A percentile compares a stretch with the other conserved stretches of the same genome.
Evolutionary conservation across 1,140 invertebrate species (phyloP).

Genomic region (Anastatus disparis): DNA sequence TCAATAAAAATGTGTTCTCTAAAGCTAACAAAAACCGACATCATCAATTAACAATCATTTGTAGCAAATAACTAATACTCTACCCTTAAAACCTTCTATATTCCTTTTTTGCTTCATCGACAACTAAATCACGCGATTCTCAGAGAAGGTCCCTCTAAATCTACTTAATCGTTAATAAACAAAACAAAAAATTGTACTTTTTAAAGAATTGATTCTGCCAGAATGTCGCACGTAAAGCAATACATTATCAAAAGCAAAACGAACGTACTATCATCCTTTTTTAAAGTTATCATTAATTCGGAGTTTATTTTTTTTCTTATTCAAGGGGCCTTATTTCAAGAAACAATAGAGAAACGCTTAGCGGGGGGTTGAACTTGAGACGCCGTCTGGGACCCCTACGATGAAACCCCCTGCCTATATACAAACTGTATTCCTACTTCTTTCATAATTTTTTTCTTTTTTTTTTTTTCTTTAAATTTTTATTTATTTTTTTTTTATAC

Average conservation of each 20-base stretch:
- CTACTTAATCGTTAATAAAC: too few species aligned
- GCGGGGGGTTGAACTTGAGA: constrained; percentile 6
- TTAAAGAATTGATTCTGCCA: not conserved
- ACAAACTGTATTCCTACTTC: too few species aligned
- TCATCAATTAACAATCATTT: constrained; percentile 27
- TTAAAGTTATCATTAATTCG: constrained; percentile 36
- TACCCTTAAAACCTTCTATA: too few species aligned
- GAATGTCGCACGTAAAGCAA: constrained; percentile 7
- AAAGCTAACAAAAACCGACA: not conserved
- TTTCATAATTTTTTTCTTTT: too few species aligned
- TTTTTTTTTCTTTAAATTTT: too few species aligned
- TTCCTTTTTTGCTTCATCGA: too few species aligned
- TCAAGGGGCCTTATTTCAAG: too few species aligned
- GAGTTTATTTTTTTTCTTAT: too few species aligned
- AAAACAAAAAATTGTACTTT: not conserved
- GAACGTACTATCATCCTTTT: not conserved
- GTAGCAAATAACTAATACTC: too few species aligned
- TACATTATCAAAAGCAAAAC: constrained; percentile 8
- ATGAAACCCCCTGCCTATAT: constrained; percentile 5
- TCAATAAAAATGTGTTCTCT: too few species aligned
- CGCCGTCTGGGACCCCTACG: constrained; percentile 35
- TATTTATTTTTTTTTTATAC: too few species aligned
- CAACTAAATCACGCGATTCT: constrained; percentile 24
- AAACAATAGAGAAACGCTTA: too few species aligned
- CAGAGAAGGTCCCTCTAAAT: constrained; percentile 12